Evolutionary conservation across 2,113 vertebrate genomes (phyloP), one percentile per base, ranked within the genome.

Genomic region (Rhinoderma darwinii): DNA sequence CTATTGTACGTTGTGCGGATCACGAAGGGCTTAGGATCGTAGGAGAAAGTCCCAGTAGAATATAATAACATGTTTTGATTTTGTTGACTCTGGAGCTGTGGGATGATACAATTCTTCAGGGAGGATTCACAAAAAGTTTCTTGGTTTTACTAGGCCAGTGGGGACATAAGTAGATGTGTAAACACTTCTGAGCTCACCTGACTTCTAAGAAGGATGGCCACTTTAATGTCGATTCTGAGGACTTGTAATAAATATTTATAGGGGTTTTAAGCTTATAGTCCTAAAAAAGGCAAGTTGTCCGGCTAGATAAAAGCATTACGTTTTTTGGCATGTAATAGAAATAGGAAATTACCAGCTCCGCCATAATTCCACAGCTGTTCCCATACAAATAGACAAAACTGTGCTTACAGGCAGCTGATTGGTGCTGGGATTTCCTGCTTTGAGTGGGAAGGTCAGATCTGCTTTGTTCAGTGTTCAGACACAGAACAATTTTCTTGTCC

Each of bases 51-150:
- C 83, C 39, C 70, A 3, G 14, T 43, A 78, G 84, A 51, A 17
- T 15, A n/a, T 59, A 39, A 22, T 32, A 73, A 54, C 78, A 56
- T 77, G 84, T 77, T 86, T 68, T 86, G 74, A 78, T 85, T 39
- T 37, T 66, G 84, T 77, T 63, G 56, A 47, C 70, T 25, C 27
- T 35, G 84, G 39, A 37, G 56, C 54, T 78, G 37, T 25, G 73
- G 27, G 74, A 66, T 4, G 75, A 37, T 30, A 77, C 41, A 50
- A 68, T 68, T 27, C 84, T 20, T 3, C 30, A 27, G 74, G 83
- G 78, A 70, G 74, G 30, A 0, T 9, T 78, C 30, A 66, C 56
- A 77, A 72, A 47, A 86, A 86, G 41, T 61, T 85, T 78, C 73
- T 77, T 85, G 54, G 41, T 84, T 72, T 73, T 56, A 35, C 66